phyloP scores from a whole-genome alignment of 2,797 vertebrate species.

The Microtus obscurus region DNA sequence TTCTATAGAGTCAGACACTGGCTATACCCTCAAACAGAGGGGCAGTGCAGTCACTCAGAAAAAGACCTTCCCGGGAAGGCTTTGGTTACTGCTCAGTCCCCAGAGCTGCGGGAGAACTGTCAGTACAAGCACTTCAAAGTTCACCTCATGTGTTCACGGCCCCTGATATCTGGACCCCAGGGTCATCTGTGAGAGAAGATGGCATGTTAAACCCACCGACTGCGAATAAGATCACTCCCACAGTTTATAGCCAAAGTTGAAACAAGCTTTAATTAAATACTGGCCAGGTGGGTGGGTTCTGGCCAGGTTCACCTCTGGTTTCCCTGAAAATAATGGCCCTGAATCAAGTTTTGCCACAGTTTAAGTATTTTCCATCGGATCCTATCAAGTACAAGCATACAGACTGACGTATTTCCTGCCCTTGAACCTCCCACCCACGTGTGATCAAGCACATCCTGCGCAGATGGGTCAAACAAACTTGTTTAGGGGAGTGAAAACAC shows the following conservation, averaged over 20 bases:
- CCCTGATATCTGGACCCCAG: slow-evolving; percentile 86
- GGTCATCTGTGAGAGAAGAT: neutral
- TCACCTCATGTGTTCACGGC: slow-evolving; percentile 61
- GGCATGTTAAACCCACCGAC: neutral
- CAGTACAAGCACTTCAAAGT: neutral
- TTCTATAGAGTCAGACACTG: neutral
- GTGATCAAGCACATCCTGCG: neutral
- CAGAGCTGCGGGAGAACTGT: slow-evolving; percentile 52
- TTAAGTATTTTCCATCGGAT: neutral
- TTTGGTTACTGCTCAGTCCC: slow-evolving; percentile 2
- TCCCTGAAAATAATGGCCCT: neutral
- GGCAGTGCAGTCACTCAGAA: neutral
- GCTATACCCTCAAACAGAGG: neutral
- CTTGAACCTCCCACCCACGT: neutral
- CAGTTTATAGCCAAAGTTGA: neutral
- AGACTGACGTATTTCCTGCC: neutral
- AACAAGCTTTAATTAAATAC: neutral
- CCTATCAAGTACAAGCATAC: neutral
- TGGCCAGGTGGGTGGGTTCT: neutral
- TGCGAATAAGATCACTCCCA: neutral
- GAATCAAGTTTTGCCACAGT: neutral
- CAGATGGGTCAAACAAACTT: neutral
- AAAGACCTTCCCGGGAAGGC: neutral
- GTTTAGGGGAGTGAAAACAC: neutral
- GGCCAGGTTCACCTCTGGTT: neutral